Conservation (phyloP, 1,140 invertebrate genomes). For the Zelostemma sp. region DNA sequence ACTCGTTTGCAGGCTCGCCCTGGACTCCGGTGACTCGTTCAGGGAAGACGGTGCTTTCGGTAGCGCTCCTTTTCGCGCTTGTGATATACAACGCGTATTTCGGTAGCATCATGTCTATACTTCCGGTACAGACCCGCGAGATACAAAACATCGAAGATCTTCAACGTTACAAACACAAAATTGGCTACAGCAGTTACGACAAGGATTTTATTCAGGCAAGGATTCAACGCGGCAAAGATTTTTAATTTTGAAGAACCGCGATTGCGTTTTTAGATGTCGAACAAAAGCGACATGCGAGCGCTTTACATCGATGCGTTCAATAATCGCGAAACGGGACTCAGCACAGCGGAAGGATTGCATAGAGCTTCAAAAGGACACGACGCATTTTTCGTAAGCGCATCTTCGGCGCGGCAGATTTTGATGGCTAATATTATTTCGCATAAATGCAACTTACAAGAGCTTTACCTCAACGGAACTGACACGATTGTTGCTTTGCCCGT, state of each 20-base stretch:
- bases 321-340: constrained; percentile 56
- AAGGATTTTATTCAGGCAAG: constrained; percentile 65
- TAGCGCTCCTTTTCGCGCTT: constrained; percentile 72
- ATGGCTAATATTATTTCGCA: constrained; percentile 60
- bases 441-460: constrained; percentile 61
- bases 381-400: constrained; percentile 67
- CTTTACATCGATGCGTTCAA: constrained; percentile 67
- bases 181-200: constrained; percentile 71
- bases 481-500: constrained; percentile 64
- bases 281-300: constrained; percentile 61
- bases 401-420: constrained; percentile 61
- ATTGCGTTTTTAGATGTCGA: constrained; percentile 54
- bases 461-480: constrained; percentile 58
- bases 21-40: constrained; percentile 72
- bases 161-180: constrained; percentile 72
- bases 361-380: constrained; percentile 62
- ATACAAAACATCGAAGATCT: constrained; percentile 74
- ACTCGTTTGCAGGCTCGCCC: constrained; percentile 69
- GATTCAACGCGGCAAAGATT: neutral
- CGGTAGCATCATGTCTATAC: constrained; percentile 75
- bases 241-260: too few relatives aligned
- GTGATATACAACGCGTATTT: constrained; percentile 75
- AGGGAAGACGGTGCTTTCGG: constrained; percentile 72
- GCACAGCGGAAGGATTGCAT: constrained; percentile 58
- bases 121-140: constrained; percentile 73